Percentiles rank a stretch among this genome's conserved stretches.
phyloP scores from a whole-genome alignment of 1,140 invertebrate species.

The Conus ventricosus region DNA sequence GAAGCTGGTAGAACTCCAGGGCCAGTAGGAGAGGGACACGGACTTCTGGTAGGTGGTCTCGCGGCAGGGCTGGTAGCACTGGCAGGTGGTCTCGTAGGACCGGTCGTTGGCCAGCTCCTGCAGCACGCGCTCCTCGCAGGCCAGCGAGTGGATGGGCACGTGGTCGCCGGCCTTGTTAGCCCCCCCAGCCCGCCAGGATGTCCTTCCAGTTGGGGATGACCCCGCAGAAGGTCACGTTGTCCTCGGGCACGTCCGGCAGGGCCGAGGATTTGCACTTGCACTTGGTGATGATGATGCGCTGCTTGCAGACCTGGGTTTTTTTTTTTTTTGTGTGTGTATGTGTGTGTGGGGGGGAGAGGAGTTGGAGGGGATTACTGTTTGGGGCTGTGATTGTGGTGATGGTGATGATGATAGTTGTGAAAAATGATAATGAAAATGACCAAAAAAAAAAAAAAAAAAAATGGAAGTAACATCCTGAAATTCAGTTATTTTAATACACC shows the following conservation, averaged over 20 bases:
- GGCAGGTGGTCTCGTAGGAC: slow-evolving; percentile 61
- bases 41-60: slow-evolving; percentile 69
- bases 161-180: slow-evolving; percentile 37
- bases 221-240: slow-evolving; percentile 64
- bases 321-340: too few species aligned
- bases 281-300: slow-evolving; percentile 58
- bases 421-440: too few species aligned
- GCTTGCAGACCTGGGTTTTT: slow-evolving; percentile 59
- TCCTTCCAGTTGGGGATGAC: slow-evolving; percentile 59
- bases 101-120: slow-evolving; percentile 61
- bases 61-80: slow-evolving; percentile 67
- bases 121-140: slow-evolving; percentile 62
- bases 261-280: slow-evolving; percentile 66
- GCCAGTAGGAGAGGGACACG: slow-evolving; percentile 70
- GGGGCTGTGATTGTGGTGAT: too few species aligned
- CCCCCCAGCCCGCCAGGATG: slow-evolving; percentile 21
- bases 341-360: not conserved
- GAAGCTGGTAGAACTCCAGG: slow-evolving; percentile 69
- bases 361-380: not conserved
- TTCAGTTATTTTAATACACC: too few species aligned
- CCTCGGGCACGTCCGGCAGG: slow-evolving; percentile 48
- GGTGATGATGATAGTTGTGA: too few species aligned
- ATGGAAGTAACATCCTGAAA: too few species aligned
- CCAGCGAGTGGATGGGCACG: slow-evolving; percentile 44
- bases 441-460: too few species aligned